Evolutionary conservation across 2,888 invertebrate species (phyloP).

Genomic region (Lycaena phlaeas): DNA sequence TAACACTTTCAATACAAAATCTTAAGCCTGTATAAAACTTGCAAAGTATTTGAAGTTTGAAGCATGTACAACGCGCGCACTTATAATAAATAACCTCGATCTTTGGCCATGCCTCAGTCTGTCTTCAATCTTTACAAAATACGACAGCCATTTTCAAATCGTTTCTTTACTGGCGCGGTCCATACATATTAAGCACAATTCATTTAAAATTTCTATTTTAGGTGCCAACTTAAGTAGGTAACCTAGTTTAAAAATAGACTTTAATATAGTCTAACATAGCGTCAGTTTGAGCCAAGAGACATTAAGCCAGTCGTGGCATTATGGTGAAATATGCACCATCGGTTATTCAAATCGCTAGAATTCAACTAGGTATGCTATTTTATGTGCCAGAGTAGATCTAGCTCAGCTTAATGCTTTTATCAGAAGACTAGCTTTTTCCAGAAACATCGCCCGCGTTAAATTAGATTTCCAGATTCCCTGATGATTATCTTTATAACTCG

Average conservation of each 20-base stretch:
- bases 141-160: too few relatives aligned
- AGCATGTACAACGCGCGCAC: too few relatives aligned
- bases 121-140: not conserved
- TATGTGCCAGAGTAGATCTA: not conserved
- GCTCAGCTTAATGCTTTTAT: too few relatives aligned
- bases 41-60: too few relatives aligned
- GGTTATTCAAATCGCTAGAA: slow-evolving; percentile 1
- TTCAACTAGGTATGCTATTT: not conserved
- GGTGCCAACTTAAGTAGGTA: not conserved
- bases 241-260: not conserved
- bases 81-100: too few relatives aligned
- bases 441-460: too few relatives aligned
- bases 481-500: too few relatives aligned
- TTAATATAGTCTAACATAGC: not conserved
- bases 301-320: not conserved
- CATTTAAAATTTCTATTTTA: not conserved
- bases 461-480: too few relatives aligned
- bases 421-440: too few relatives aligned
- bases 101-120: too few relatives aligned
- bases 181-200: not conserved
- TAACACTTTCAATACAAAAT: too few relatives aligned
- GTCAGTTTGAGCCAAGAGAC: not conserved
- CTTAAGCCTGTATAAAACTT: too few relatives aligned
- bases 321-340: slow-evolving; percentile 2
- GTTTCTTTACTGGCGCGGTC: not conserved